Base-by-base conservation (phyloP, 2,888 invertebrate genomes). In the Troides oblongomaculatus region DNA sequence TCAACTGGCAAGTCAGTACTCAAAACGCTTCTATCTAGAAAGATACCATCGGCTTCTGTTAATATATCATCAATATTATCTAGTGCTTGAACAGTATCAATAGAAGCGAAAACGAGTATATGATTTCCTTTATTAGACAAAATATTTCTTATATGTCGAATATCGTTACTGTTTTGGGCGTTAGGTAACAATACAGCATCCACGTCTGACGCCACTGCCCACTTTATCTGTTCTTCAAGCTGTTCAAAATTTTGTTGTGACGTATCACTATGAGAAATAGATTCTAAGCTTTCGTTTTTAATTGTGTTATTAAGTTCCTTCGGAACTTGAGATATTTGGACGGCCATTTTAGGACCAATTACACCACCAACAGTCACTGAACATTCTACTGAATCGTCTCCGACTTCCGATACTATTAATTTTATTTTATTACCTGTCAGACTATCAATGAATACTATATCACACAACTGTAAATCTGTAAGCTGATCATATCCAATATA, bases 1-100 rank as follows among this genome's bases (percentile, higher is more conserved):
- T 98, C 97, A 30, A 97, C 94, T 0, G 97, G 97, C 72, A 98
- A 95, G 88, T 97, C 97, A 76, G 96, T 96, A 73, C 97, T 96
- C 73, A 98, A 91, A 82, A 97, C 95, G 77, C 96, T 96, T 73
- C 98, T 94, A 68, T 98, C 98, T 0, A 98, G 94, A 94, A 97
- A 97, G 68, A 98, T 94, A 62, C 97, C 98, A 87, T 98, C 98
- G 12, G 96, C 94, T 72, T 94, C 96, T 8, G 84, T 79, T 71
- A 98, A 94, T 77, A 98, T 96, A 75, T 95, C 95, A 80, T 97
- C 96, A 74, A 97, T 78, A 73, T 89, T 89, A 70, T 92, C 89
- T 1, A 89, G 70, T 2, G 85, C 90, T 65, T 84, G 72, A 10
- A 84, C 74, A 36, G 90, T 79, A 25, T 92, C 92, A 72, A 92